Evolutionary conservation across 1,140 invertebrate genomes (phyloP), one percentile per base, ranked within the genome.

Genomic region (Pseudomyrmex cubaensis): DNA sequence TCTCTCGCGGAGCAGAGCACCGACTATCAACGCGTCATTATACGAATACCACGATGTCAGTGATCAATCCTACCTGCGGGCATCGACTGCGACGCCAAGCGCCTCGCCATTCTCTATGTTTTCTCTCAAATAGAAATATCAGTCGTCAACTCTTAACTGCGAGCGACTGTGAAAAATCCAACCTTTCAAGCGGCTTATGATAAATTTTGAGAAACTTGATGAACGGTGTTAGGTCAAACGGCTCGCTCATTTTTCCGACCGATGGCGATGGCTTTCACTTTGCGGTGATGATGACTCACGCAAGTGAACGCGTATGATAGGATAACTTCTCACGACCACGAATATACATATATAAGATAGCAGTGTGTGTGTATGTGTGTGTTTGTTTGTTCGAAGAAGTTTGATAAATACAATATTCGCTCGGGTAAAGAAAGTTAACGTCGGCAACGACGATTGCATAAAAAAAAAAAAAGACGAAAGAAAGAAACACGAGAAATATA

Each of bases 21-120:
- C 74, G 50, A 69, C 70, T 76, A 87, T 87, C 82, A 76, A 62
- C 85, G 69, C 72, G 66, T 88, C 87, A 70, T 88, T 87, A 87
- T 86, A 78, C 82, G 85, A 85, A 87, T 80, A 86, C 82, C 69
- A 69, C 56, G 44, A 61, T 75, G 57, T 84, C 69, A 25, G 62
- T 80, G 76, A 82, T 75, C 69, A 75, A 75, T 74, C 74, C 70
- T 70, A 82, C 78, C 70, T 82, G 59, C 70, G 70, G 57, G n/a
- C 57, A 75, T 72, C 50, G 66, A 48, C 35, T 7, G 46, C 20
- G 66, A 80, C 76, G 9, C 15, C 15, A 54, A 44, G 2, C 35
- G 64, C 44, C 20, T 54, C 44, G 62, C 57, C 13, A 57, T 56
- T 57, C 64, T 59, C 44, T 2, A 35, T 35, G 5, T 35, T 35